Conservation (phyloP, 2,888 invertebrate genomes). For the Meganola albula region DNA sequence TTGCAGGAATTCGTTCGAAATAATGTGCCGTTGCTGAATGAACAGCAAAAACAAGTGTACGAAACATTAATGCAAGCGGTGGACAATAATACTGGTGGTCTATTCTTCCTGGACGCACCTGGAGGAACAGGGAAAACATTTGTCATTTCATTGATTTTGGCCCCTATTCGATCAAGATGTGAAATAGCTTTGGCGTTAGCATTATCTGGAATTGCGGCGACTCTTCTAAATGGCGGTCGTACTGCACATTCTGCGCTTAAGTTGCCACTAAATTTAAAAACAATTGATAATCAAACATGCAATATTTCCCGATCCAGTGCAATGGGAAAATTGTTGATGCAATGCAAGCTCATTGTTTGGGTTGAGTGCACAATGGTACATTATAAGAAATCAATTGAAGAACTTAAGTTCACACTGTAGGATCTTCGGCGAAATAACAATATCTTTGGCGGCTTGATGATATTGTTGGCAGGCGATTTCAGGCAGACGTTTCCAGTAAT, state of each 20-base stretch:
- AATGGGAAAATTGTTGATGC: constrained; percentile 1
- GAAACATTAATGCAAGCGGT: constrained; percentile 26
- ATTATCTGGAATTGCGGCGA: constrained; percentile 31
- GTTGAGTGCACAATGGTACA: constrained; percentile 4
- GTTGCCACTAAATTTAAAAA: constrained; percentile 31
- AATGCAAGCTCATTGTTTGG: constrained; percentile 3
- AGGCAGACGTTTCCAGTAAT: constrained; percentile 32
- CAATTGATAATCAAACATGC: constrained; percentile 23
- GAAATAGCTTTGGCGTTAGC: constrained; percentile 27
- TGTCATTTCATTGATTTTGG: constrained; percentile 25
- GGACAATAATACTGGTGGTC: constrained; percentile 24
- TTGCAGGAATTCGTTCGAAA: constrained; percentile 25
- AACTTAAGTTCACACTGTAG: neutral
- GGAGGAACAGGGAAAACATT: constrained; percentile 27
- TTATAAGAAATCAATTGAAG: neutral
- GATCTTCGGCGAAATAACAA: constrained; percentile 1
- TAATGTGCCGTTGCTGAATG: constrained; percentile 27
- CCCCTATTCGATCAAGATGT: constrained; percentile 24
- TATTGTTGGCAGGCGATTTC: constrained; percentile 32
- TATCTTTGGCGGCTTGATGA: constrained; percentile 24
- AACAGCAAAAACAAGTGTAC: constrained; percentile 29
- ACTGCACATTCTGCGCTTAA: constrained; percentile 34
- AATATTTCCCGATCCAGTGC: constrained; percentile 25
- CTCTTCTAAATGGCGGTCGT: constrained; percentile 25
- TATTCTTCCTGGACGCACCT: constrained; percentile 26